Evolutionary conservation across 2,797 vertebrate species (phyloP), one percentile per base, ranked within the genome.

Genomic region (Sebastolobus altivelis): DNA sequence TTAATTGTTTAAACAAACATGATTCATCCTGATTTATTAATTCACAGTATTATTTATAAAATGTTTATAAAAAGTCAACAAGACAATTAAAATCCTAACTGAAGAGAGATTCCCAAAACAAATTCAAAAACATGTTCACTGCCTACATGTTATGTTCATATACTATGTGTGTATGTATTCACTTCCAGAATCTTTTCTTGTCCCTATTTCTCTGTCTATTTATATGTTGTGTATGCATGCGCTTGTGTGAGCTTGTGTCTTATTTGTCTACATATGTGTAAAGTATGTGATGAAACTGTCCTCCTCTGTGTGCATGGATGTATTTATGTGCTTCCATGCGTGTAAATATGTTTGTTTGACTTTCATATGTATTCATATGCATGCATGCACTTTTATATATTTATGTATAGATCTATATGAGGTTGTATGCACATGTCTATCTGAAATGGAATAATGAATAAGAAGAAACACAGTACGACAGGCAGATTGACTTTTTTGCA

Each of bases 391-490:
- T 46, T 46, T 46, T 46, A 46, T 46, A 0, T 16, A 46, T 46
- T 2, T 35, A 7, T 69, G 18, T 63, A 22, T 18, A 5, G 12
- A 18, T 65, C 13, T 37, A 9, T 31, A 12, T 54, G 9, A 27
- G 10, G 9, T 8, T 70, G 13, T 56, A 54, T 54, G 12, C 6
- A 13, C 20, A 14, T 38, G 25, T 79, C n/a, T 55, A 3, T 63
- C 6, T 52, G 46, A 52, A 46, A 46, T 77, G 77, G 86, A 88
- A 88, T 60, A 40, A 54, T n/a, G 56, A 78, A 79, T 27, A 18
- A 20, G n/a, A 60, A 37, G 49, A 52, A 52, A 77, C 27, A 29
- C 18, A 14, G 31, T 56, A n/a, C 6, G 22, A 55, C 77, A 54
- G 59, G 40, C 46, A 13, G 54, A 84, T 74, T 52, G 54, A 20